Base-by-base conservation (phyloP, 1,140 invertebrate species). In the Cheumatopsyche charites region DNA sequence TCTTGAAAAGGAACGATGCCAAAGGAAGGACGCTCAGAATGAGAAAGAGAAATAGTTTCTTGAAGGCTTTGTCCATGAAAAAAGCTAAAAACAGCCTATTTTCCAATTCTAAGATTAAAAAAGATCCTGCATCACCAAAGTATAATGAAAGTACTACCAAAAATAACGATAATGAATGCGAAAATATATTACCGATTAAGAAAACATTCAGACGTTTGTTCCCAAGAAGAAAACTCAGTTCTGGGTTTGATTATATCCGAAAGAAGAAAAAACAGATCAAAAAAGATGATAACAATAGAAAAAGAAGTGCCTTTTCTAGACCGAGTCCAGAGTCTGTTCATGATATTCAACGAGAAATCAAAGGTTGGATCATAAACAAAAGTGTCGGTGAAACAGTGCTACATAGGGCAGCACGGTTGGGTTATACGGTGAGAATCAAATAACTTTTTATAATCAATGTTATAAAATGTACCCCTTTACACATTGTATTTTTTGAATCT, bases 331-430 rank as follows among this genome's bases (percentile, higher is more conserved):
- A 89, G 77, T 89, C 88, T 55, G 89, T 88, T 15, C 87, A 91
- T 75, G 92, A 94, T 82, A 90, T 94, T 72, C 90, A 90, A 73
- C 89, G 89, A 71, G 94, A 97, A 83, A 92, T 97, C 52, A 92
- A 95, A 81, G 89, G 90, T 61, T 93, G 95, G 90, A 93, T 96
- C 68, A 89, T 96, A 55, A 97, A 96, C 80, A 97, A 97, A 81
- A 94, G 94, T 17, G 89, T 96, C 12, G 96, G 96, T 12, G 95
- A 97, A 82, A 96, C 94, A 0, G 87, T 94, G 72, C 84, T 98
- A 52, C 95, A 97, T 79, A 87, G 94, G 78, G 94, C 95, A 63
- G 93, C 95, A 11, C 87, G 94, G 78, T 87, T 94, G 49, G 94
- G 94, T 55, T 92, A 94, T 78, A 91, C 91, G 79, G 93, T 95